Conservation (phyloP, 2,797 vertebrate genomes). For the Pogonophryne albipinna region DNA sequence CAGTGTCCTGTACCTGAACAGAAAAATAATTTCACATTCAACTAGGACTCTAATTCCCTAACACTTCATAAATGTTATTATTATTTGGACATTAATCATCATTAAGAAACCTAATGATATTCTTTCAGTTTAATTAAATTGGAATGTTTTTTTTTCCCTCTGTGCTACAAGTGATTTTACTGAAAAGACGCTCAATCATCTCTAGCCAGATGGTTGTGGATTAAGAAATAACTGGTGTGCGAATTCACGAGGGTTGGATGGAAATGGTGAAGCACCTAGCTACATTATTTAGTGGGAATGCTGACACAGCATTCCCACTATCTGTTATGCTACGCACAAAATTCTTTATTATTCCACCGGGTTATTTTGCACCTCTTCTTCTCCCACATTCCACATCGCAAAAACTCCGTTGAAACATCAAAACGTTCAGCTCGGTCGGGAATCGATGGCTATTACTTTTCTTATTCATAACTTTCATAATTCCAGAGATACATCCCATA, state of each 20-base stretch:
- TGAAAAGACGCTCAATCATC: constrained; percentile 78
- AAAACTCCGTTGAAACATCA: too few species aligned
- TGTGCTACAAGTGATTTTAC: constrained; percentile 71
- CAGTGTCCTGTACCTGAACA: constrained; percentile 64
- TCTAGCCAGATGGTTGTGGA: constrained; percentile 78
- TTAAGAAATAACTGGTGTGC: constrained; percentile 67
- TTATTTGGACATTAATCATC: constrained; percentile 85
- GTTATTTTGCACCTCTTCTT: too few species aligned
- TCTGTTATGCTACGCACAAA: too few species aligned
- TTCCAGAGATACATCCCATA: too few species aligned
- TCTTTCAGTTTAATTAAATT: constrained; percentile 83
- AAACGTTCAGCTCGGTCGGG: too few species aligned
- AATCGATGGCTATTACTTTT: too few species aligned
- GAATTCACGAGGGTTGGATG: constrained; percentile 52
- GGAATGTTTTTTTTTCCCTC: constrained; percentile 66
- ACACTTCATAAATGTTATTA: constrained; percentile 82
- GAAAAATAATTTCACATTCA: constrained; percentile 78
- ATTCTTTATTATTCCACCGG: too few species aligned
- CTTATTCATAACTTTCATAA: too few species aligned
- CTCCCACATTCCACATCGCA: too few species aligned
- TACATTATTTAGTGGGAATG: background rate
- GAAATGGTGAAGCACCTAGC: constrained; percentile 55
- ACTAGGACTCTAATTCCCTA: constrained; percentile 69
- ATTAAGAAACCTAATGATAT: constrained; percentile 81
- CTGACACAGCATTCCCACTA: too few species aligned